Evolutionary conservation across 2,113 vertebrate species (phyloP).

Genomic region (Aptenodytes forsteri): DNA sequence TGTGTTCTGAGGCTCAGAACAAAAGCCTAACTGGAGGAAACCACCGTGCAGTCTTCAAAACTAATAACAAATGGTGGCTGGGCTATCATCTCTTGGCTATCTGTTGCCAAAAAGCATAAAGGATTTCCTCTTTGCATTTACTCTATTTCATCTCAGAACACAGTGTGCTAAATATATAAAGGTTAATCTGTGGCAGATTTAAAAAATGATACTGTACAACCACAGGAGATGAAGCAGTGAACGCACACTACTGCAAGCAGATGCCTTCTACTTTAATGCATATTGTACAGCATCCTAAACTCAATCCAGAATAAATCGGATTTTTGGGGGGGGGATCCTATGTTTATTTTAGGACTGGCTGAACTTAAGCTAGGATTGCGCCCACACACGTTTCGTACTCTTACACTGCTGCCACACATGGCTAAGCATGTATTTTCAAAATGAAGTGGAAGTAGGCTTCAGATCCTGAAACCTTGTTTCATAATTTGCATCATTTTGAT

Average conservation of each 20-base stretch:
- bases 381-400: not conserved
- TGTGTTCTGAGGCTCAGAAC: not conserved
- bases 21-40: not conserved
- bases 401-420: not conserved
- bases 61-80: not conserved
- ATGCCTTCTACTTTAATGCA: constrained; percentile 27
- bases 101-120: not conserved
- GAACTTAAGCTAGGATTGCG: not conserved
- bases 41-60: not conserved
- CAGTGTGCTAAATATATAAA: constrained; percentile 35
- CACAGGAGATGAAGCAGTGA: not conserved
- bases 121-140: constrained; percentile 8
- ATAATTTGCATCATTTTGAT: not conserved
- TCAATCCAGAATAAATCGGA: not conserved
- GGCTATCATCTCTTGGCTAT: not conserved
- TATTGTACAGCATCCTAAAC: not conserved
- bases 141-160: not conserved
- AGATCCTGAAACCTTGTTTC: not conserved
- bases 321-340: not conserved
- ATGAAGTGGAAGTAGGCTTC: not conserved
- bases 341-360: constrained; percentile 12
- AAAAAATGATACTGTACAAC: not conserved
- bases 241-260: not conserved
- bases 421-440: not conserved
- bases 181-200: constrained; percentile 57